Evolutionary conservation across 2,888 invertebrate genomes (phyloP), one percentile per base, ranked within the genome.

Genomic region (Loripinus fragilis): DNA sequence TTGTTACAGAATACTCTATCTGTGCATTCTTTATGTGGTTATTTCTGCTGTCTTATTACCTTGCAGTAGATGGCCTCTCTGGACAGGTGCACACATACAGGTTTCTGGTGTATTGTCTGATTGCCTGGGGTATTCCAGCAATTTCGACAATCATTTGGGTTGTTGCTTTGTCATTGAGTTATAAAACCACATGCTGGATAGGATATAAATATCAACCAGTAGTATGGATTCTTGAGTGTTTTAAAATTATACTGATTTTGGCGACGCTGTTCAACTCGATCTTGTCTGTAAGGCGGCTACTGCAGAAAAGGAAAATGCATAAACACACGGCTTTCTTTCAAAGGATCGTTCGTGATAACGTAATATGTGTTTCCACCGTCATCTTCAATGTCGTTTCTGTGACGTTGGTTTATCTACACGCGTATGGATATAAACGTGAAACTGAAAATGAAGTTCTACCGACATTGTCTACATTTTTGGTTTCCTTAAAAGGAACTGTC

Each of bases 111-210:
- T 86, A 84, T 48, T 64, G 77, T 28, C 30, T 81, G n/a, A 52
- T 84, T 33, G 86, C 82, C 20, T 86, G 83, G 82, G 82, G 80
- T 23, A 45, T 80, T 35, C 83, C 84, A 7, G 30, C 77, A 8
- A 66, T 86, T 15, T 84, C 86, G 8, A 64, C 69, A n/a, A 71
- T 76, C 1, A 42, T 81, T 5, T 86, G 84, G 86, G 71, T 71
- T 1, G 79, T 86, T 50, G 78, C 84, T 15, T 28, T 79, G 30
- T 69, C 73, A 12, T 72, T 84, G 10, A 71, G 74, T 71, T 70
- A 83, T 45, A 78, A 75, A 25, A 67, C 75, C 30, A 70, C 48
- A n/a, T 86, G 84, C 38, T 86, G 86, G 86, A 52, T 65, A 0
- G 78, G 77, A 30, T 76, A 84, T 25, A 52, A 76, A 28, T 68